Percentiles rank a stretch among this genome's conserved stretches.
phyloP scores from a whole-genome alignment of 2,888 invertebrate species.

The Poecilus cupreus region DNA sequence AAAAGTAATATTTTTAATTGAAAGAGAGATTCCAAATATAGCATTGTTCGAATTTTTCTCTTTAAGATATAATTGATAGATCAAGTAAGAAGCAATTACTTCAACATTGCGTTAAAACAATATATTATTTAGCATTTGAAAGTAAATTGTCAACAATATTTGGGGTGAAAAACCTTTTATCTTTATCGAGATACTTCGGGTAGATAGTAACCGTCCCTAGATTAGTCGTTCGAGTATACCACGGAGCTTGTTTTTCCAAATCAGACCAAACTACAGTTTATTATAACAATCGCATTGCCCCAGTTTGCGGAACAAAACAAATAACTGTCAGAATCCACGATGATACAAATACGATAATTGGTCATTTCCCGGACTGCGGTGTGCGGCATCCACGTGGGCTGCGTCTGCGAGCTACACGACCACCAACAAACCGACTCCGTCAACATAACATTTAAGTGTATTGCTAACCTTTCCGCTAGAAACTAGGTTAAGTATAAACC shows the following conservation, averaged over 20 bases:
- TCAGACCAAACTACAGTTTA: background rate
- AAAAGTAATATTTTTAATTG: no score
- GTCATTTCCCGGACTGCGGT: background rate
- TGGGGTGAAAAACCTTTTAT: no score
- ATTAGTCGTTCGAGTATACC: no score
- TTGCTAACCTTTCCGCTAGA: background rate
- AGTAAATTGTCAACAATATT: no score
- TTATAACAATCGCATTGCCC: background rate
- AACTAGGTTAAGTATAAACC: constrained; percentile 33
- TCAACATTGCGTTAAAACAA: no score
- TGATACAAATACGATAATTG: constrained; percentile 8
- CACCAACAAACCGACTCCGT: background rate
- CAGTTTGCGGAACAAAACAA: constrained; percentile 7
- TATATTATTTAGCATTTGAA: no score
- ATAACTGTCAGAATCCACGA: background rate
- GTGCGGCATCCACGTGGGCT: background rate
- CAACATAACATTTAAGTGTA: background rate
- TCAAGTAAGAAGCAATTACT: no score
- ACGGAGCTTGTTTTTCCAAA: background rate
- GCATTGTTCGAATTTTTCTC: no score
- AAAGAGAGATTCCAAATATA: no score
- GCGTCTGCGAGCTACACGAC: background rate
- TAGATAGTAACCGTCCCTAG: no score
- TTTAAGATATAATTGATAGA: no score
- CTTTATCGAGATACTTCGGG: no score